Evolutionary conservation across 2,113 vertebrate genomes (phyloP).

Genomic region (Arizona elegans): DNA sequence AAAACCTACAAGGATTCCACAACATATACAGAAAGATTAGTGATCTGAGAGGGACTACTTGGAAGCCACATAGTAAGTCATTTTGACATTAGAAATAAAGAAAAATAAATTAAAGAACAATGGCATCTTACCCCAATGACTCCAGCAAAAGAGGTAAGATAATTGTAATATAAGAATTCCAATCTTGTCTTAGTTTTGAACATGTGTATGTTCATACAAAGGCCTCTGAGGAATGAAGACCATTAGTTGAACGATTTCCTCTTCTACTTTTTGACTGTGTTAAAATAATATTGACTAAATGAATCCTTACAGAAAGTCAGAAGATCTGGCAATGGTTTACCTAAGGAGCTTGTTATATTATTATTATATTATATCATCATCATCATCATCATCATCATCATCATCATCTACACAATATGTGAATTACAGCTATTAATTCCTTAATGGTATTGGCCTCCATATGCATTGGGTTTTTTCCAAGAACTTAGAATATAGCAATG

Average conservation of each 20-base stretch:
- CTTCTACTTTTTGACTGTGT: neutral
- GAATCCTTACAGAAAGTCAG: neutral
- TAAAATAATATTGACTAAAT: conserved; percentile 3
- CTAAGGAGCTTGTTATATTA: neutral
- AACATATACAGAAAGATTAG: neutral
- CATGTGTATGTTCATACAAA: neutral
- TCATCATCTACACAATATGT: too few species aligned
- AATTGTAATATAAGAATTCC: neutral
- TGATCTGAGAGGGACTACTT: neutral
- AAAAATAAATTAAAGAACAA: neutral
- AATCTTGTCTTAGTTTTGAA: neutral
- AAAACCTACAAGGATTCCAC: neutral
- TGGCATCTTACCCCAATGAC: neutral
- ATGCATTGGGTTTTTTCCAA: too few species aligned
- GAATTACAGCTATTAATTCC: neutral
- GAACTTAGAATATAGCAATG: too few species aligned
- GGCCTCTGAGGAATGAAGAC: neutral
- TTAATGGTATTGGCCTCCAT: too few species aligned
- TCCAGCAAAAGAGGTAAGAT: neutral
- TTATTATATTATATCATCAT: too few species aligned
- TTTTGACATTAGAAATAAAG: neutral
- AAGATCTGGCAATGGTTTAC: neutral
- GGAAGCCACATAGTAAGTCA: neutral
- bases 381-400: too few species aligned
- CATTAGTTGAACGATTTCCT: neutral